phyloP scores from a whole-genome alignment of 2,113 vertebrate genomes.

The Ptilonorhynchus violaceus region DNA sequence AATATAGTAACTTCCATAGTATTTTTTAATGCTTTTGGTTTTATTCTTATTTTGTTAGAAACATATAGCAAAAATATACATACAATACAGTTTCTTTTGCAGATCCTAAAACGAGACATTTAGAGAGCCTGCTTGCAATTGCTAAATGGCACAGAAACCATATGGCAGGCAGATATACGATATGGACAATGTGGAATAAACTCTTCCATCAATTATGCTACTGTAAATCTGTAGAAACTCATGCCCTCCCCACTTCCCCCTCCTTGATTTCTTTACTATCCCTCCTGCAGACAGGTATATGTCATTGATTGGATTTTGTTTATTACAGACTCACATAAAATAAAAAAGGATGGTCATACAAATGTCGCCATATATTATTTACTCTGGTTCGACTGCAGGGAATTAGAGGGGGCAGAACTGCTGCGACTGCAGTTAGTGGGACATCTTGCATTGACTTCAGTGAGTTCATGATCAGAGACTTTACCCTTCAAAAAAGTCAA shows the following conservation, averaged over 20 bases:
- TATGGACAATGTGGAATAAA: neutral
- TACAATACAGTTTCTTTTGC: neutral
- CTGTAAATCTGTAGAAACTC: neutral
- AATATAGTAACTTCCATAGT: accelerated
- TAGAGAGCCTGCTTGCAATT: neutral
- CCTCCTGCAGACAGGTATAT: neutral
- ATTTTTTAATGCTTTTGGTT: neutral
- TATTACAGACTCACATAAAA: neutral
- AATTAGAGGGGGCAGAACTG: neutral
- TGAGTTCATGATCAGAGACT: neutral
- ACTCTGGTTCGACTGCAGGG: neutral
- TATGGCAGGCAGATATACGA: neutral
- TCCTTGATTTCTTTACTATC: neutral
- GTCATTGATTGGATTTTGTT: neutral
- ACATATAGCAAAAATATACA: neutral
- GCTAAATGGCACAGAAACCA: neutral
- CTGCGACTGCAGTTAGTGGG: conserved; percentile 18
- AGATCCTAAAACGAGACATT: neutral
- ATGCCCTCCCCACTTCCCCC: neutral
- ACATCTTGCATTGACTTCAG: neutral
- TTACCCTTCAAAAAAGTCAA: conserved; percentile 1
- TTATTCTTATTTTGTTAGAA: neutral
- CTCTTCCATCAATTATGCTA: neutral
- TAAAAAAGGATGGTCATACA: neutral
- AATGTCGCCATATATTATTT: neutral